Conservation (phyloP, 2,797 vertebrate genomes). For the Phalloptychus januarius region DNA sequence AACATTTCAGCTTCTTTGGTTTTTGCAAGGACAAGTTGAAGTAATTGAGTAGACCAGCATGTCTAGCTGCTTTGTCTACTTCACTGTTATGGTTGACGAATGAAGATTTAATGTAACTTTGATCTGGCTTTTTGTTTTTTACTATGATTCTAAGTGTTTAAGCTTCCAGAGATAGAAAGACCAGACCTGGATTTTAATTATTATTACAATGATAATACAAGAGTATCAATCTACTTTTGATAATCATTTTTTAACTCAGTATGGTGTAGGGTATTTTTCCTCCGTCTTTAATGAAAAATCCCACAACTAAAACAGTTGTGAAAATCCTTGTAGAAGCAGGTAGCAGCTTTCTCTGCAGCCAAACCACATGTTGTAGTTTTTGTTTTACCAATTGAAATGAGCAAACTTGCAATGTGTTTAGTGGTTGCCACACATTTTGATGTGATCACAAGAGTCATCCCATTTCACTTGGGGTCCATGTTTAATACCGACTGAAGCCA, state of each 20-base stretch:
- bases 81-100: not conserved
- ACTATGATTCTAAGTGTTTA: not conserved
- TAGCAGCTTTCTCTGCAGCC: not conserved
- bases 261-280: too few species aligned
- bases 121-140: not conserved
- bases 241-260: not conserved
- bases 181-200: not conserved
- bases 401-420: not conserved
- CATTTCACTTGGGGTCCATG: not conserved
- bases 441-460: not conserved
- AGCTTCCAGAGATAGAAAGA: not conserved
- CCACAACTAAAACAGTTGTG: not conserved
- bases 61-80: not conserved
- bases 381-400: not conserved
- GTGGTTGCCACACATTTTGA: not conserved
- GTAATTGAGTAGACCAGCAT: not conserved
- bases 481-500: not conserved
- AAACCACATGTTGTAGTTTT: not conserved
- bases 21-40: not conserved
- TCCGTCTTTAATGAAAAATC: not conserved
- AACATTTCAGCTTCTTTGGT: not conserved
- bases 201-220: not conserved
- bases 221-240: not conserved
- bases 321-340: not conserved
- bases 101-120: not conserved